These are phyloP conservation scores for Hippocampus barbouri DNA, from an alignment of 2,113 vertebrate genomes.

Conservation along the genomic window DNA sequence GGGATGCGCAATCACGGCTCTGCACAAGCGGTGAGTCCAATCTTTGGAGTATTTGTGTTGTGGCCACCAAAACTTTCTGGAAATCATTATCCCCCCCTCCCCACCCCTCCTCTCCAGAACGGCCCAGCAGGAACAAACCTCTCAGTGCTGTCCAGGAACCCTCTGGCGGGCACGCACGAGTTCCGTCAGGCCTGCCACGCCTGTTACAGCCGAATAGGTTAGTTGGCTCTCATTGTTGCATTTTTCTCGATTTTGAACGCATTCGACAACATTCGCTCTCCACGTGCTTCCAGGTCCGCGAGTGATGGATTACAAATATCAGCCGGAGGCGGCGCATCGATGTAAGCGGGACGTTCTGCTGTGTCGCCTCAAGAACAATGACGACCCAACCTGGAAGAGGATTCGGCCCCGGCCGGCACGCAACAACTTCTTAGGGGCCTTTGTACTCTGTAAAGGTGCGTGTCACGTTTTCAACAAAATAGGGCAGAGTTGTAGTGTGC, in stretches of 20 bases:
- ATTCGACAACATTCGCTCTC: neutral
- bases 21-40: constrained; percentile 63
- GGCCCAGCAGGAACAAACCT: constrained; percentile 78
- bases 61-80: neutral
- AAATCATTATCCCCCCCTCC: too few species aligned
- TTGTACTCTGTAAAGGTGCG: constrained; percentile 96
- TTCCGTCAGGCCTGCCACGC: constrained; percentile 95
- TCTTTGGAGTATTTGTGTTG: neutral
- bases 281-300: constrained; percentile 74
- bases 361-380: constrained; percentile 81
- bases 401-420: constrained; percentile 91
- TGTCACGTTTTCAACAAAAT: neutral
- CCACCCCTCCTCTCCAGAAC: constrained; percentile 61
- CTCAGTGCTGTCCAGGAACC: constrained; percentile 90
- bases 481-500: neutral
- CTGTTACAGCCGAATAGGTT: constrained; percentile 96
- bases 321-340: constrained; percentile 90
- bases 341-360: constrained; percentile 90
- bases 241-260: neutral
- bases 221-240: neutral
- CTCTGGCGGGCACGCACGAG: constrained; percentile 87
- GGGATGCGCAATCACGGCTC: constrained; percentile 69
- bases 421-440: constrained; percentile 94
- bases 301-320: constrained; percentile 92
- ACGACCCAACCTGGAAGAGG: constrained; percentile 91